Evolutionary conservation across 2,797 vertebrate genomes (phyloP), one percentile per base, ranked within the genome.

Genomic region (Sphenodon punctatus): DNA sequence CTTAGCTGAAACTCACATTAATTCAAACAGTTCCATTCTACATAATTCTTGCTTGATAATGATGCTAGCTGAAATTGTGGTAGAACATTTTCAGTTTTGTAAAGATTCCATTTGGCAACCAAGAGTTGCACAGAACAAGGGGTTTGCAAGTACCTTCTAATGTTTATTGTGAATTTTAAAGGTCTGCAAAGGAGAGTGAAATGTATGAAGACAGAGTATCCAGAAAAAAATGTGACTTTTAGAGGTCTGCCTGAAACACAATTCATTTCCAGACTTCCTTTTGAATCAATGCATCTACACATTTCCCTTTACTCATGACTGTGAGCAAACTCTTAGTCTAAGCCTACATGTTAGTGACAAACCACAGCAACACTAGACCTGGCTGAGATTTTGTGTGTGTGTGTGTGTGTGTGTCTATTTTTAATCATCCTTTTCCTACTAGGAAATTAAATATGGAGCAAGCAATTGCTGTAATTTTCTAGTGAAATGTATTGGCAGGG

Each of bases 401-500:
- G n/a, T n/a, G 17, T 67, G 56, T 82, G 85, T 77, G n/a, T 79
- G 12, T 51, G 67, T 81, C 34, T 66, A 8, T 23, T 86, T 82
- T 72, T 74, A 36, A 69, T 89, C 38, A 64, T 60, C 23, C 80
- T 83, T 75, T 71, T 59, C 70, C 70, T 80, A 60, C 46, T 59
- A 51, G 12, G 25, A 48, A 86, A 78, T 48, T 83, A 60, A 64
- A 89, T 76, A 25, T 34, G 34, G n/a, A 82, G 15, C 36, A 82
- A 49, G n/a, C 27, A 71, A 60, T 69, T 88, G 68, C 67, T 15
- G 58, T 78, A 74, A 88, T 75, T 89, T 81, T 79, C 60, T 73
- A 86, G 46, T 75, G 72, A 90, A 90, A 66, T 78, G 39, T 49
- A 68, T 75, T 89, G 79, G 61, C 89, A 92, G 88, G 82, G 75